phyloP scores from a whole-genome alignment of 92 coral and sea anemone genomes.

The Paramuricea clavata region DNA sequence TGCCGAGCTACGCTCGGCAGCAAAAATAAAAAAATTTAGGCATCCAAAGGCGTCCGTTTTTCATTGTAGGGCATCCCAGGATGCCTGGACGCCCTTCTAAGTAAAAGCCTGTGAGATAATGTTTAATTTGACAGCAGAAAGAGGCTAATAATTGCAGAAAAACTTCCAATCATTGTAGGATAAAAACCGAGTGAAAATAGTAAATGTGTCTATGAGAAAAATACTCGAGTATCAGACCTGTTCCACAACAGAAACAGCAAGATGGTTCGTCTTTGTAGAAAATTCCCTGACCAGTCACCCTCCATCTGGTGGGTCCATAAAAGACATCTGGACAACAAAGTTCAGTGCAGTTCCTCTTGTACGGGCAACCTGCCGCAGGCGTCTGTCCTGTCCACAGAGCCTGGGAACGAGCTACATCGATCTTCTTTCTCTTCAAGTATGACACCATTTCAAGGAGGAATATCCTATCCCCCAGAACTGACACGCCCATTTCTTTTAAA shows the following conservation, averaged over 20 bases:
- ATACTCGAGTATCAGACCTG: conserved; percentile 55
- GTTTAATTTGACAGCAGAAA: too few relatives aligned
- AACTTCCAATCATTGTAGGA: too few relatives aligned
- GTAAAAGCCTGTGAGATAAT: too few relatives aligned
- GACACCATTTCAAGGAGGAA: conserved; percentile 85
- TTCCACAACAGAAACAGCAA: conserved; percentile 92
- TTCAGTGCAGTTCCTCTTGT: conserved; percentile 95
- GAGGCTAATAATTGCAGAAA: neutral
- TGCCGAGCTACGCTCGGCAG: too few relatives aligned
- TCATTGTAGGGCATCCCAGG: too few relatives aligned
- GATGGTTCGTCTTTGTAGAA: conserved; percentile 99
- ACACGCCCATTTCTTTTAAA: conserved; percentile 89
- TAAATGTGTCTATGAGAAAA: too few relatives aligned
- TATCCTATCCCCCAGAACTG: conserved; percentile 92
- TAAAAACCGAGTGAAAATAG: neutral
- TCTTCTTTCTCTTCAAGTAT: conserved; percentile 89
- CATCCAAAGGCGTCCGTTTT: too few relatives aligned
- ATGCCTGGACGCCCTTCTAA: too few relatives aligned
- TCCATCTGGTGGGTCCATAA: conserved; percentile 96
- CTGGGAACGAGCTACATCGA: conserved; percentile 83
- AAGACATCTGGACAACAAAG: conserved; percentile 84
- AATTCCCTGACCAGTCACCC: conserved; percentile 98
- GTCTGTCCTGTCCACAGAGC: conserved; percentile 96
- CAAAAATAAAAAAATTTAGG: too few relatives aligned
- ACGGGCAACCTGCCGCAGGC: conserved; percentile 92